These are phyloP conservation scores for Papilio helenus DNA, from an alignment of 1,140 invertebrate species.

Conservation along the genomic window DNA sequence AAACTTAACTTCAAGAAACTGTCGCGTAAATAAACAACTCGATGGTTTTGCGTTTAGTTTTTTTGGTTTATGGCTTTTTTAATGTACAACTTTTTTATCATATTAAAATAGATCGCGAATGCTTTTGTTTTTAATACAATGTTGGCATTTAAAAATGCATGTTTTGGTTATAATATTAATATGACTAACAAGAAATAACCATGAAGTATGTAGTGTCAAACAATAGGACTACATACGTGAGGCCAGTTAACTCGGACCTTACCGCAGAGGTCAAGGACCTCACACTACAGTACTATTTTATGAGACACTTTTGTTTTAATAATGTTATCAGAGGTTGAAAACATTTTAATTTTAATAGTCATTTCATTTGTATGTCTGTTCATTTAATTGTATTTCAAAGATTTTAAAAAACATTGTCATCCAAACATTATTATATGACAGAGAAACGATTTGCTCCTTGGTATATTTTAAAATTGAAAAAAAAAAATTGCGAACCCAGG, in stretches of 20 bases:
- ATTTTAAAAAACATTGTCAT: too few relatives aligned
- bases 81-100: too few relatives aligned
- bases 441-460: too few relatives aligned
- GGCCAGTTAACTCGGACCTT: conserved; percentile 30
- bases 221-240: conserved; percentile 19
- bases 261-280: conserved; percentile 27
- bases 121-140: background rate
- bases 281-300: conserved; percentile 17
- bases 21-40: too few relatives aligned
- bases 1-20: too few relatives aligned
- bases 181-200: background rate
- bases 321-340: background rate
- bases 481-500: too few relatives aligned
- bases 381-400: too few relatives aligned
- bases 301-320: background rate
- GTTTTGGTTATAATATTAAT: background rate
- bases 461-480: too few relatives aligned
- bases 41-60: too few relatives aligned
- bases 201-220: conserved; percentile 25
- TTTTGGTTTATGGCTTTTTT: too few relatives aligned
- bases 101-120: too few relatives aligned
- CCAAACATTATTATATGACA: too few relatives aligned
- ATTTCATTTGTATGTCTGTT: background rate
- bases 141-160: background rate
- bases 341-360: background rate